Evolutionary conservation across 1,140 invertebrate species (phyloP).

Genomic region (Drosophila pachea): DNA sequence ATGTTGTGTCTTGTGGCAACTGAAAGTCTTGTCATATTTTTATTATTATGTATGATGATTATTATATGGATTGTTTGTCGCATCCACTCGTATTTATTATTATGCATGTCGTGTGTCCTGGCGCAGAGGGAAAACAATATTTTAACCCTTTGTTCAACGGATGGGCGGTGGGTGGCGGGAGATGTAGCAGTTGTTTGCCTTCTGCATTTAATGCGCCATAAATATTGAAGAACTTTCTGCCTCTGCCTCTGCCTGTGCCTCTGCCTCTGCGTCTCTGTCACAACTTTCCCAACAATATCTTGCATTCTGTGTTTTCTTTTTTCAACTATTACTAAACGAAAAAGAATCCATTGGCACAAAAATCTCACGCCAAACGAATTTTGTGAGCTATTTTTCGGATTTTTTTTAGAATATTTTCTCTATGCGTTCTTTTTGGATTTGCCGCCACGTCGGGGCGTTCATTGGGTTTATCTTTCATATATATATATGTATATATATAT

Average conservation of each 20-base stretch:
- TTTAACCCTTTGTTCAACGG: slow-evolving; percentile 51
- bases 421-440: slow-evolving; percentile 28
- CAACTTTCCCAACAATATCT: slow-evolving; percentile 1
- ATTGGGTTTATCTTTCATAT: slow-evolving; percentile 9
- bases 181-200: slow-evolving; percentile 5
- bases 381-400: not conserved
- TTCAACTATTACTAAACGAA: slow-evolving; percentile 37
- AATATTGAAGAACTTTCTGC: slow-evolving; percentile 50
- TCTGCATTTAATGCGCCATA: slow-evolving; percentile 51
- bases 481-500: slow-evolving; percentile 35
- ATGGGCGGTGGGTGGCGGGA: not conserved
- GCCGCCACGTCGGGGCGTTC: slow-evolving; percentile 12
- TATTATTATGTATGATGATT: slow-evolving; percentile 52
- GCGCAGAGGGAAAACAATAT: slow-evolving; percentile 53
- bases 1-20: slow-evolving; percentile 32
- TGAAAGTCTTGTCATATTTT: slow-evolving; percentile 31
- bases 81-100: slow-evolving; percentile 57
- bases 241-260: slow-evolving; percentile 26
- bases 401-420: slow-evolving; percentile 6
- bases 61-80: slow-evolving; percentile 50
- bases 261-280: slow-evolving; percentile 11
- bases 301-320: slow-evolving; percentile 1
- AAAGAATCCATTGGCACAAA: slow-evolving; percentile 16
- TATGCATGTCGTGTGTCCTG: slow-evolving; percentile 61
- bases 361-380: slow-evolving; percentile 8